Base-by-base conservation (phyloP, 2,797 vertebrate species). In the Dipus sagitta region DNA sequence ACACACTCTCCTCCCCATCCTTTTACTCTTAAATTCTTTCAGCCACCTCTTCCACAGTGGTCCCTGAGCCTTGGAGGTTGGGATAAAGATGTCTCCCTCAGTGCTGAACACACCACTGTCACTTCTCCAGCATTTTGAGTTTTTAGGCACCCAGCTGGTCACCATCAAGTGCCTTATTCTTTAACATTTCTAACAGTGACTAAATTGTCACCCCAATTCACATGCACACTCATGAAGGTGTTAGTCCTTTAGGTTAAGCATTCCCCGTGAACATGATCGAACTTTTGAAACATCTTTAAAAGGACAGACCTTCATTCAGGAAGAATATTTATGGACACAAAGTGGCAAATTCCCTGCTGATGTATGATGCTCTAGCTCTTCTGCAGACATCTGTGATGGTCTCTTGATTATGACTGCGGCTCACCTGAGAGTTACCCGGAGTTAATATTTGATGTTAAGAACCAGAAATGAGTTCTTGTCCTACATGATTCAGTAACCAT, bases 211-310 rank as follows among this genome's bases (percentile, higher is more conserved):
- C 1, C 17, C 1, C 52, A 34, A 62, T 76, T 80, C 32, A 32
- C 17, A 17, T 67, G 20, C 77, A 84, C 85, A 52, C 42, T 21
- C n/a, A 6, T 2, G 47, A 91, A 83, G 26, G 30, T 6, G 24
- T 78, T 92, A 32, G 28, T 89, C 84, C 92, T 81, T 79, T 60
- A 60, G 12, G 18, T 92, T 58, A 88, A 65, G 78, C 34, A 65
- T 74, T 92, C 71, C 26, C 64, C 38, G 13, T 88, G 8, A 70
- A 95, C 71, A 77, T 58, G 8, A n/a, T 68, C 24, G 52, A 62
- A 34, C 54, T 77, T 88, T 32, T 30, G n/a, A 32, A 23, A 20
- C 14, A 47, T n/a, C 74, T 72, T 81, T 47, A 58, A 82, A 86
- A 85, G 62, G 3, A 9, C 54, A n/a, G 26, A 28, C 24, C 26